phyloP scores from a whole-genome alignment of 2,113 vertebrate species.

The Corythornis vintsioides region DNA sequence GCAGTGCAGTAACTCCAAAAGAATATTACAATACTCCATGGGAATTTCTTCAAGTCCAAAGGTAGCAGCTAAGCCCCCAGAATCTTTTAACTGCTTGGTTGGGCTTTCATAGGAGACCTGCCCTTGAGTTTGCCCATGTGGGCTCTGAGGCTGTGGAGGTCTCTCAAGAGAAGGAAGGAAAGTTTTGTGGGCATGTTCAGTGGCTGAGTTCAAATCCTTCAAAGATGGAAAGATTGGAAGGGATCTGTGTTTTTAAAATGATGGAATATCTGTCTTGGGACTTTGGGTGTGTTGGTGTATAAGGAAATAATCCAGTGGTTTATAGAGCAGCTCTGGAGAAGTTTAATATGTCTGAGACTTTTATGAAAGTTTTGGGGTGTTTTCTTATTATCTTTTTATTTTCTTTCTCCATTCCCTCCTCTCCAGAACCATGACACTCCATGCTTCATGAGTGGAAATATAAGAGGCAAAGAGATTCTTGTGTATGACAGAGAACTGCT shows the following conservation, averaged over 20 bases:
- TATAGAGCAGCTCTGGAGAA: background rate
- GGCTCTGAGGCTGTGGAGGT: background rate
- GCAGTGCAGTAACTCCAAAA: background rate
- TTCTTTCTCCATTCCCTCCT: background rate
- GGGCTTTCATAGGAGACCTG: background rate
- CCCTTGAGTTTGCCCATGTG: background rate
- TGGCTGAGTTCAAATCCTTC: background rate
- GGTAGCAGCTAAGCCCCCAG: background rate
- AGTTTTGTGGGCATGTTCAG: background rate
- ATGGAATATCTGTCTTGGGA: background rate
- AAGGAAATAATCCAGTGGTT: background rate
- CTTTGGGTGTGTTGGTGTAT: background rate
- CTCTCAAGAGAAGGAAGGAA: background rate
- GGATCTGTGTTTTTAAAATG: background rate
- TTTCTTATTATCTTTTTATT: background rate
- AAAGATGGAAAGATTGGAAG: background rate
- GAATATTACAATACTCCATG: slow-evolving; percentile 24
- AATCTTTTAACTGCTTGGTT: background rate
- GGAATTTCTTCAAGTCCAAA: background rate
- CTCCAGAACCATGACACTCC: fast-evolving
- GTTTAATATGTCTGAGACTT: background rate
- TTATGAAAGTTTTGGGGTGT: background rate
- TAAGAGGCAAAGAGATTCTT: background rate
- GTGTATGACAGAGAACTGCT: background rate
- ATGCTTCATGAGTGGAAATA: background rate